These are phyloP conservation scores for Drosophila tripunctata DNA, from an alignment of 2,888 invertebrate genomes.

Conservation along the genomic window DNA sequence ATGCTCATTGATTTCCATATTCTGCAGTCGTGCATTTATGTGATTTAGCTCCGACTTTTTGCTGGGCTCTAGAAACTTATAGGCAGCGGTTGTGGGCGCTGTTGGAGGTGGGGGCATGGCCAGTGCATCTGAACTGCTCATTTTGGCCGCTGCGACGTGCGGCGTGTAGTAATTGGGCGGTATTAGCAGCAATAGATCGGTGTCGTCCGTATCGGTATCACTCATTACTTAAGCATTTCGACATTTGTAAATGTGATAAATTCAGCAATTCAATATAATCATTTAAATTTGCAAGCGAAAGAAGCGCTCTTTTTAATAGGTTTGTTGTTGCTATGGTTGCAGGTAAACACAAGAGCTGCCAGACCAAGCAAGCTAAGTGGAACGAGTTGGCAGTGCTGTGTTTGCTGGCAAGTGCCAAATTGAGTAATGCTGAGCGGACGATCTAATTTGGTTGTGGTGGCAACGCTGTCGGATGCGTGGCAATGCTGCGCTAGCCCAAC, in stretches of 20 bases:
- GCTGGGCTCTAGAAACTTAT: constrained; percentile 69
- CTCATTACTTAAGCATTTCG: constrained; percentile 53
- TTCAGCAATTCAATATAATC: neutral
- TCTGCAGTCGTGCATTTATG: constrained; percentile 79
- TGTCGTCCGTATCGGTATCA: constrained; percentile 90
- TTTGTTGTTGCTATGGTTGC: constrained; percentile 48
- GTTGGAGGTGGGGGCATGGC: constrained; percentile 67
- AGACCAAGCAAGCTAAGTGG: neutral
- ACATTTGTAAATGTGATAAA: constrained; percentile 18
- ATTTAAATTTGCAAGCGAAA: constrained; percentile 17
- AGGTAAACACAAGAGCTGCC: constrained; percentile 31
- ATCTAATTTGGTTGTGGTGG: neutral
- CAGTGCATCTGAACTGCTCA: constrained; percentile 53
- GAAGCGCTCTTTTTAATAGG: constrained; percentile 24
- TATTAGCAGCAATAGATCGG: constrained; percentile 91
- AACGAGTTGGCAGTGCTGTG: neutral
- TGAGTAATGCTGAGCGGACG: neutral
- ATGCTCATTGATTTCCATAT: constrained; percentile 59
- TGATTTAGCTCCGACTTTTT: constrained; percentile 80
- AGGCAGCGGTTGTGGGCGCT: constrained; percentile 63
- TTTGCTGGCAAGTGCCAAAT: neutral
- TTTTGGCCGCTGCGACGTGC: constrained; percentile 80
- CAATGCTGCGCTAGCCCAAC: neutral
- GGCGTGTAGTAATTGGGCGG: constrained; percentile 89
- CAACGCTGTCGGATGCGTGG: too few species aligned